phyloP scores from a whole-genome alignment of 2,888 invertebrate species.

The Ethmia dodecea region DNA sequence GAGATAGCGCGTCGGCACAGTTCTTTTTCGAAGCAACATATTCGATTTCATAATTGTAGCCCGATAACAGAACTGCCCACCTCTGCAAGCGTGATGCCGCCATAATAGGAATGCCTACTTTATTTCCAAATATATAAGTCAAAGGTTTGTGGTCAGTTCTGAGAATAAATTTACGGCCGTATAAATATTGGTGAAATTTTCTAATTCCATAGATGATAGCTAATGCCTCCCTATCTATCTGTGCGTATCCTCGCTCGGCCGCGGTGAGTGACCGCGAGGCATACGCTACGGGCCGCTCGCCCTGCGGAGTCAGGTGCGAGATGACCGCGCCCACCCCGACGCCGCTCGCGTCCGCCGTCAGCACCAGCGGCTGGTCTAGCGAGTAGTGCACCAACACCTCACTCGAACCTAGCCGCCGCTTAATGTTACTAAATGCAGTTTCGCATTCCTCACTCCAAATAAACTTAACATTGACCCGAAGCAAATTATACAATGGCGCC shows the following conservation, averaged over 20 bases:
- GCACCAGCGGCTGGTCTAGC: slow-evolving; percentile 4
- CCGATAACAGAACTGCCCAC: too few relatives aligned
- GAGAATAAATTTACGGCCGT: background rate
- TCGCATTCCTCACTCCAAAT: background rate
- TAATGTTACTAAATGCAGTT: slow-evolving; percentile 1
- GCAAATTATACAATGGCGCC: slow-evolving; percentile 6
- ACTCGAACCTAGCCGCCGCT: slow-evolving; percentile 2
- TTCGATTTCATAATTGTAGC: too few relatives aligned
- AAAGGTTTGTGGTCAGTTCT: slow-evolving; percentile 3
- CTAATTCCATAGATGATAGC: slow-evolving; percentile 13
- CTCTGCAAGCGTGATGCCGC: too few relatives aligned
- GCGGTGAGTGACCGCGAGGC: too few relatives aligned
- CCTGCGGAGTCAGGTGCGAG: slow-evolving; percentile 9
- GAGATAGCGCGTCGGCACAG: too few relatives aligned
- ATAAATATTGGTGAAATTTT: slow-evolving; percentile 4
- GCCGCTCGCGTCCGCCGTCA: slow-evolving; percentile 14
- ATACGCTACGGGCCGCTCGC: too few relatives aligned
- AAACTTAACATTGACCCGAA: slow-evolving; percentile 1
- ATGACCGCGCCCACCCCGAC: slow-evolving; percentile 13
- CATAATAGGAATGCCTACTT: slow-evolving; percentile 14
- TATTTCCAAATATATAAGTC: too few relatives aligned
- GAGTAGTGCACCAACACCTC: slow-evolving; percentile 11
- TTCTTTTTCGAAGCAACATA: too few relatives aligned
- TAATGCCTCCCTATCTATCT: slow-evolving; percentile 15
- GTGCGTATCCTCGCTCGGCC: slow-evolving; percentile 8